These are phyloP conservation scores for Thera britannica DNA, from an alignment of 2,888 invertebrate genomes.

Conservation along the genomic window DNA sequence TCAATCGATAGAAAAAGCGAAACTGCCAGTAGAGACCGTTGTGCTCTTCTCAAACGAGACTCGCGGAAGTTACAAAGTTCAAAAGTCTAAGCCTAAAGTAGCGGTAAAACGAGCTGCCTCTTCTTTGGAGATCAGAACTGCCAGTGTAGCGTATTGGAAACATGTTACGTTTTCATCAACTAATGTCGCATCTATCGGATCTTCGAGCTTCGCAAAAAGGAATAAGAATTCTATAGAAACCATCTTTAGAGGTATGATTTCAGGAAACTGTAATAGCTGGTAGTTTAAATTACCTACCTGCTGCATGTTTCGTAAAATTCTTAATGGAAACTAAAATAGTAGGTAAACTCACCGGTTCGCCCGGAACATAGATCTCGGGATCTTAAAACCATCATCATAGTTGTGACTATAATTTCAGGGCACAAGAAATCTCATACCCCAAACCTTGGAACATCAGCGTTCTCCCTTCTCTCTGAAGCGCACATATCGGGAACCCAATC, in stretches of 20 bases:
- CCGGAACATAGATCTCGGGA: too few species aligned
- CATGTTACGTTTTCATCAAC: conserved; percentile 58
- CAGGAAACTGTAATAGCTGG: background rate
- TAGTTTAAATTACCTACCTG: too few species aligned
- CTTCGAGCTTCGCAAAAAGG: conserved; percentile 38
- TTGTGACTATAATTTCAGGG: conserved; percentile 49
- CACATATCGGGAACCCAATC: conserved; percentile 39
- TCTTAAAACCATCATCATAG: too few species aligned
- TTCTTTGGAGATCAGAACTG: conserved; percentile 60
- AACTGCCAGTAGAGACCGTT: conserved; percentile 16
- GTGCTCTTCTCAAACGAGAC: conserved; percentile 31
- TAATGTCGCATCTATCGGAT: conserved; percentile 46
- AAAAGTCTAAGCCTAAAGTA: conserved; percentile 20
- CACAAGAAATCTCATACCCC: conserved; percentile 63
- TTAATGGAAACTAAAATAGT: too few species aligned
- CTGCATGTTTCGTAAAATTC: too few species aligned
- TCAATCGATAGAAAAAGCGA: conserved; percentile 9
- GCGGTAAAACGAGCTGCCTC: conserved; percentile 52
- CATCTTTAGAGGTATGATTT: conserved; percentile 64
- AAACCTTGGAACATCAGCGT: conserved; percentile 69
- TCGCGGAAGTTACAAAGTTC: background rate
- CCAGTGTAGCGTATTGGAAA: conserved; percentile 53
- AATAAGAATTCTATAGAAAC: conserved; percentile 60
- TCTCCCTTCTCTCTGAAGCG: conserved; percentile 58
- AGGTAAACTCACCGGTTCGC: too few species aligned